Conservation (phyloP, 2,797 vertebrate genomes). For the Crax fasciolata region DNA sequence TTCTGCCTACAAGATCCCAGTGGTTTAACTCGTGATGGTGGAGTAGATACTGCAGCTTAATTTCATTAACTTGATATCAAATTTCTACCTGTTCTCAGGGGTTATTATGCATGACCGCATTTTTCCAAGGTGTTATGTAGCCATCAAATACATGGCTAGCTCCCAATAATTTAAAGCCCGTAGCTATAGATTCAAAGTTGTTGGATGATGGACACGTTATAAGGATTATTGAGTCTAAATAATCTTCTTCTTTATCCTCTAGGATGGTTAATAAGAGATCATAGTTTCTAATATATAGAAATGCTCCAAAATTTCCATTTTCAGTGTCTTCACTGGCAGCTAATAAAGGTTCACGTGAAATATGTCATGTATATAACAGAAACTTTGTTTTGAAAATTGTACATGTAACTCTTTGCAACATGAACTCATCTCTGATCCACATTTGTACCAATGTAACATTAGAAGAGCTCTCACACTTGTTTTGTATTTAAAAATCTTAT, state of each 20-base stretch:
- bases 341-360: background rate
- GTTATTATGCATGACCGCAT: background rate
- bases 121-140: slow-evolving; percentile 24
- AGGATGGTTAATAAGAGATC: background rate
- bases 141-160: background rate
- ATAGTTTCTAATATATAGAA: background rate
- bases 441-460: background rate
- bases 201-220: background rate
- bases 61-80: background rate
- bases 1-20: background rate
- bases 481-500: background rate
- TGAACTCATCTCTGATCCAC: background rate
- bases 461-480: background rate
- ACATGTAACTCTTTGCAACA: background rate
- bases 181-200: background rate
- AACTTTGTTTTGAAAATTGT: background rate
- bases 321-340: background rate
- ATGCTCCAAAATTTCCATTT: background rate
- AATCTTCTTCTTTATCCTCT: background rate
- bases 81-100: slow-evolving; percentile 2
- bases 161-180: background rate
- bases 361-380: background rate
- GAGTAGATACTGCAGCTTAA: slow-evolving; percentile 25
- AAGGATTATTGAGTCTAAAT: background rate
- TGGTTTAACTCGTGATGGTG: background rate